phyloP scores from a whole-genome alignment of 1,140 invertebrate species.

The Lucilia sericata region DNA sequence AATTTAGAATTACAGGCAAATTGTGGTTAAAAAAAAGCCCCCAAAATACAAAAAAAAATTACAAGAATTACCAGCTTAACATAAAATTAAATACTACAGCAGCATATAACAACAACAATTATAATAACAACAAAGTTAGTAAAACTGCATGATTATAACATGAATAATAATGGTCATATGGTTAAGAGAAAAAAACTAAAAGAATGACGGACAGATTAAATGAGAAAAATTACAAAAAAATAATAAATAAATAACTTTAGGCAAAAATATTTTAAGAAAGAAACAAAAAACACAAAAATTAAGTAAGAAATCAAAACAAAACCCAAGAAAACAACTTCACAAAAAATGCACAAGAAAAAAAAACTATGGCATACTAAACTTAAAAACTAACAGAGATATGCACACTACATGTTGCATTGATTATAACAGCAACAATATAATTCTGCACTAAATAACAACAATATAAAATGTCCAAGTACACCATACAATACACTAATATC shows the following conservation, averaged over 20 bases:
- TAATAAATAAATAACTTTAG: neutral
- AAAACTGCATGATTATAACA: neutral
- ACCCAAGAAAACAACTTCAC: neutral
- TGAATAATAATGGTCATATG: neutral
- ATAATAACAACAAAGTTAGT: neutral
- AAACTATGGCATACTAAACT: slow-evolving; percentile 63
- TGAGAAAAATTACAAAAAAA: neutral
- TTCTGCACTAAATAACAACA: slow-evolving; percentile 50
- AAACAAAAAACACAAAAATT: neutral
- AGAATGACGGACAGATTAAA: slow-evolving; percentile 2
- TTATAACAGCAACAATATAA: slow-evolving; percentile 46
- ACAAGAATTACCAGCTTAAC: neutral
- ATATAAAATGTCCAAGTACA: neutral
- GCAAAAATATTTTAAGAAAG: neutral
- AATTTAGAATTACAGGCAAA: too few species aligned
- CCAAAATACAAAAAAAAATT: neutral
- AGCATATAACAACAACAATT: neutral
- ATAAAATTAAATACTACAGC: neutral
- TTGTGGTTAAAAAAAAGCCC: too few species aligned
- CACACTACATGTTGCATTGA: slow-evolving; percentile 67
- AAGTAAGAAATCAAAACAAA: neutral
- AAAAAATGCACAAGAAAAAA: slow-evolving; percentile 46
- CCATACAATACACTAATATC: neutral
- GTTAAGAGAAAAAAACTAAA: neutral
- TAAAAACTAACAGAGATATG: slow-evolving; percentile 48